Base-by-base conservation (phyloP, 2,113 vertebrate genomes). In the Oostethus manadensis region DNA sequence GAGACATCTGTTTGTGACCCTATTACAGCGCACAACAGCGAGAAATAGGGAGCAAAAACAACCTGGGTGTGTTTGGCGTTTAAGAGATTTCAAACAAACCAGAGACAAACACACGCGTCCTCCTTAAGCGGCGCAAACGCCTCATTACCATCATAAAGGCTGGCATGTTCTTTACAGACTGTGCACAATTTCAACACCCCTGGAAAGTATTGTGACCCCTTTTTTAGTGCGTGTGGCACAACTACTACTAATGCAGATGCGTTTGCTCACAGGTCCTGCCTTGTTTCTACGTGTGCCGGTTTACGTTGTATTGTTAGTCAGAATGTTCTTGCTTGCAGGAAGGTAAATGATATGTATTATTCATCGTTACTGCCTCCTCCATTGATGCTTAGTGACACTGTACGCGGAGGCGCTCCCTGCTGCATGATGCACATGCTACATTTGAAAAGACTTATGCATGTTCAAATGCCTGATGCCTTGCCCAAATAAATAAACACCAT, bases 341-440 rank as follows among this genome's bases (percentile, higher is more conserved):
- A 82, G 72, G 74, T 78, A 74, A 73, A 79, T 78, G 46, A 69
- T 66, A 83, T 88, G 76, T 67, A 81, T 88, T 80, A 83, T 80
- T 83, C 80, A 87, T 87, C 56, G 54, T 86, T 60, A 66, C 74
- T 85, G 56, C 75, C 77, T 82, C 79, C 71, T 78, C 68, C 71
- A 72, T 83, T 80, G 82, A 70, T 77, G 71, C 73, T 70, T 78
- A 77, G 40, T 16, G 17, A 15, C 15, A 23, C 15, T 26, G 56
- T 9, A 18, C 14, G 9, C 56, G n/a, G 40, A 23, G 14, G 9
- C 9, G 43, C 56, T 40, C 51, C 16, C 26, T n/a, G 38, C 56
- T 57, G 15, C 33, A 40, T 56, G 29, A 40, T 56, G 22, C 49
- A 51, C 26, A 17, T 17, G 2, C 6, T 1, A 8, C 13, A 35